Evolutionary conservation across 2,113 vertebrate genomes (phyloP).

Genomic region (Gambusia affinis): DNA sequence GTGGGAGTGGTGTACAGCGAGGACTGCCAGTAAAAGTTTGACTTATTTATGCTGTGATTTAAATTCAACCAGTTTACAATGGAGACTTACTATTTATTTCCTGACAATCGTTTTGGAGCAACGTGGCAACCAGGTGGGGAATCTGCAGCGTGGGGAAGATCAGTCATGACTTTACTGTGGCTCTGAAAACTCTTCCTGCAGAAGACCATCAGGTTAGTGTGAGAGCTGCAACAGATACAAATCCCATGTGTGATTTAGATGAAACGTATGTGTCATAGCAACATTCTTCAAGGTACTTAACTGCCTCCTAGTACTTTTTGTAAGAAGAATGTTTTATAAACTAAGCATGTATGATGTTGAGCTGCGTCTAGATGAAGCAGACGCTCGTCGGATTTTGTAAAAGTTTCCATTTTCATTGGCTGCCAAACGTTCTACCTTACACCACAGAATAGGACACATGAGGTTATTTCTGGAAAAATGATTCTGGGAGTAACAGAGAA

Average conservation of each 20-base stretch:
- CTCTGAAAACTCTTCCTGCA: constrained; percentile 78
- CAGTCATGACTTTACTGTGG: constrained; percentile 83
- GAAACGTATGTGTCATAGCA: too few relatives aligned
- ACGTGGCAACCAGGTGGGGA: constrained; percentile 85
- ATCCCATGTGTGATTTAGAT: background rate
- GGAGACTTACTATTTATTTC: background rate
- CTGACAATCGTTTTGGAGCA: background rate
- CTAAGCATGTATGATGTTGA: too few relatives aligned
- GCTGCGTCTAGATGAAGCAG: too few relatives aligned
- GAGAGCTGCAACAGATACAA: background rate
- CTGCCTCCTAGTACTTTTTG: too few relatives aligned
- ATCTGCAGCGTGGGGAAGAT: constrained; percentile 86
- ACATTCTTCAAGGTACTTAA: too few relatives aligned
- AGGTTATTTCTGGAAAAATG: too few relatives aligned
- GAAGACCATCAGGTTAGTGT: constrained; percentile 85
- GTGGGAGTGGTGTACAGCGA: constrained; percentile 82
- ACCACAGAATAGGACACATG: background rate
- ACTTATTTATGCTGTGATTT: background rate
- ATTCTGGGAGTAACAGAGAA: too few relatives aligned
- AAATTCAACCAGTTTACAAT: background rate
- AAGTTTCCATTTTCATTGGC: too few relatives aligned
- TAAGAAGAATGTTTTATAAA: too few relatives aligned
- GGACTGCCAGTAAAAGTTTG: constrained; percentile 66
- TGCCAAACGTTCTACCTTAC: constrained; percentile 26
- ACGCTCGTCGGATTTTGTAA: too few relatives aligned